These are phyloP conservation scores for Phyto melanocephala DNA, from an alignment of 2,888 invertebrate species.

Conservation along the genomic window DNA sequence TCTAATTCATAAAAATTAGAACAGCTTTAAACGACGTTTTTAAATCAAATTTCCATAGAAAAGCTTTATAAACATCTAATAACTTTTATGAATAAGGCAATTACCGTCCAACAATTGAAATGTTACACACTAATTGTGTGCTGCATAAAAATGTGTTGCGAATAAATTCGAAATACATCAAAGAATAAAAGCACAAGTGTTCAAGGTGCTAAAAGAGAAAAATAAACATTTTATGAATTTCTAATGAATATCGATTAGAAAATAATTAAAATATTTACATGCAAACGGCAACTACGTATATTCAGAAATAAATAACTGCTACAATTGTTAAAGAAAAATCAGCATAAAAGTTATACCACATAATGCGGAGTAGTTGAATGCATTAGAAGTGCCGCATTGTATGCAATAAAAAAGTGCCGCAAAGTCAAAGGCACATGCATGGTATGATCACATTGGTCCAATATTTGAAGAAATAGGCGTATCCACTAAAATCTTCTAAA, in stretches of 20 bases:
- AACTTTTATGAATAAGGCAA: no score
- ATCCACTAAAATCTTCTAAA: no score
- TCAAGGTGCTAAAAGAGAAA: background rate
- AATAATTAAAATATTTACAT: conserved; percentile 32
- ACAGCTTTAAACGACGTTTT: no score
- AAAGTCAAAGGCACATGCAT: no score
- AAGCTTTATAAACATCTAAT: no score
- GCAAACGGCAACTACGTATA: background rate
- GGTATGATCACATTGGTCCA: no score
- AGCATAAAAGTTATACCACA: background rate
- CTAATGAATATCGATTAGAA: conserved; percentile 64
- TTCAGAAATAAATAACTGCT: background rate
- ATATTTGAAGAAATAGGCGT: no score
- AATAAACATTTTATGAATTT: conserved; percentile 43
- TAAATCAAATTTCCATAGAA: no score
- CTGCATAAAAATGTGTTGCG: background rate
- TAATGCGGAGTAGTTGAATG: background rate
- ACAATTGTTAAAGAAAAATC: background rate
- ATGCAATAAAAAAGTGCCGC: no score
- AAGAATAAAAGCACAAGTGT: conserved; percentile 37
- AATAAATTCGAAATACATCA: background rate
- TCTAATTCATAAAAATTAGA: no score
- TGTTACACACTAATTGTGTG: background rate
- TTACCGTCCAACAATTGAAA: no score
- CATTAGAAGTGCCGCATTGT: background rate